A percentile compares a stretch with the other conserved stretches of the same genome.
phyloP scores from a whole-genome alignment of 2,888 invertebrate genomes.

The Gerris lacustris region DNA sequence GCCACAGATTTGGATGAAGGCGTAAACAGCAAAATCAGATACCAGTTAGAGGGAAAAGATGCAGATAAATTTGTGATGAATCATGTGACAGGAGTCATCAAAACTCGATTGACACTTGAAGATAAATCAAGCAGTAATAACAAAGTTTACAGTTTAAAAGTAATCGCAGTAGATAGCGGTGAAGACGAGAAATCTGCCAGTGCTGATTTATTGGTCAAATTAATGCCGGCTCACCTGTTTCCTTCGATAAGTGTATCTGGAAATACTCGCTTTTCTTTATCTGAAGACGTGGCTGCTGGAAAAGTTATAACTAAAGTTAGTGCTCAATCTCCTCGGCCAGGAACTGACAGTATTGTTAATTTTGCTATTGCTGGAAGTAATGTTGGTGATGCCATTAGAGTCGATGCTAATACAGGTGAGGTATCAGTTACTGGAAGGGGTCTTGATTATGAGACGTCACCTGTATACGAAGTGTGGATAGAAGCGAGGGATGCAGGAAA shows the following conservation, averaged over 20 bases:
- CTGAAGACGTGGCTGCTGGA: slow-evolving; percentile 68
- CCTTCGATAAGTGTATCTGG: slow-evolving; percentile 62
- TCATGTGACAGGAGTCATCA: slow-evolving; percentile 72
- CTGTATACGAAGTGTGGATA: slow-evolving; percentile 80
- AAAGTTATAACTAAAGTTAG: slow-evolving; percentile 61
- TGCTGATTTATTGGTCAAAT: slow-evolving; percentile 61
- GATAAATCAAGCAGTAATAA: slow-evolving; percentile 39
- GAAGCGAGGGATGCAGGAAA: slow-evolving; percentile 76
- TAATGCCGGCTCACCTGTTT: slow-evolving; percentile 64
- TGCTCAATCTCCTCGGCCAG: slow-evolving; percentile 69
- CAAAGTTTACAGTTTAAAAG: slow-evolving; percentile 50
- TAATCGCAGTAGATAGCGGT: slow-evolving; percentile 74
- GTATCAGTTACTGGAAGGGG: slow-evolving; percentile 65
- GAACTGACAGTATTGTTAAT: slow-evolving; percentile 52
- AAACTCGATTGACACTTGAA: slow-evolving; percentile 50
- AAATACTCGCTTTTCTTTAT: slow-evolving; percentile 59
- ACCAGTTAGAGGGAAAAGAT: slow-evolving; percentile 65
- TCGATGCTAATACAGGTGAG: slow-evolving; percentile 67
- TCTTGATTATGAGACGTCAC: slow-evolving; percentile 71
- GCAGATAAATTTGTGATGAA: slow-evolving; percentile 66
- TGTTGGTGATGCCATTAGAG: slow-evolving; percentile 69
- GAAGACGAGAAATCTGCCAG: slow-evolving; percentile 52
- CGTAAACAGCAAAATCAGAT: slow-evolving; percentile 65
- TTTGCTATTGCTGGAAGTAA: slow-evolving; percentile 91
- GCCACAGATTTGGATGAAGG: slow-evolving; percentile 75